Base-by-base conservation (phyloP, 2,113 vertebrate species). In the Mobula hypostoma region DNA sequence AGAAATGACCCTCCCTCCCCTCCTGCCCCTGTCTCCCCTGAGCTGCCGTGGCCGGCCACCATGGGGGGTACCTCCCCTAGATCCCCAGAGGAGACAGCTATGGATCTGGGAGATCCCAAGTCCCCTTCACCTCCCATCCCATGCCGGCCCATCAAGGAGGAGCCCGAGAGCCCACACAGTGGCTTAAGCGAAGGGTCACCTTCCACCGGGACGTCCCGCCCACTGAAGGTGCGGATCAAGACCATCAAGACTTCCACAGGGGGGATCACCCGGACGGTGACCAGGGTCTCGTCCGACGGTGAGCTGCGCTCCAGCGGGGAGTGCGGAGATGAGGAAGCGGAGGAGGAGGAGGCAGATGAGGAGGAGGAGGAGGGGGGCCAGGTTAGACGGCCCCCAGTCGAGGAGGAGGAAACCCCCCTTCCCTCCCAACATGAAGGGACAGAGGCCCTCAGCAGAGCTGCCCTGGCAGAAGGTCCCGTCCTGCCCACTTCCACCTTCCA, bases 151-250 rank as follows among this genome's bases (percentile, higher is more conserved):
- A 14, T n/a, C 0, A 61, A 63, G 58, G 63, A 17, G 85, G 27
- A n/a, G 5, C 0, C 94, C 58, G 95, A 95, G 0, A 96, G 95
- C 36, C 96, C 96, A 0, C 94, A 79, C 14, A 97, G 96, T 0
- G 94, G 94, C 5, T 96, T 96, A 19, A 97, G 97, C 0, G 95
- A 97, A 0, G 96, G 96, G 0, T 97, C 97, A 0, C 96, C 97
- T 12, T 5, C 97, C 0, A 97, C 96, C 85, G 95, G 94, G 79
- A 96, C 97, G 1, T 96, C 97, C 0, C 96, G 97, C 70, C 98
- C 98, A 0, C 97, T 99, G 80, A 99, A 99, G 83, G 98, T 99
- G 68, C 96, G 98, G 94, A 99, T 99, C 95, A 99, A 99, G 95
- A 99, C 98, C 56, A 97, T 99, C 93, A 99, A 99, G 94, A 98